Base-by-base conservation (phyloP, 2,888 invertebrate species). In the Drosophila kuntzei region DNA sequence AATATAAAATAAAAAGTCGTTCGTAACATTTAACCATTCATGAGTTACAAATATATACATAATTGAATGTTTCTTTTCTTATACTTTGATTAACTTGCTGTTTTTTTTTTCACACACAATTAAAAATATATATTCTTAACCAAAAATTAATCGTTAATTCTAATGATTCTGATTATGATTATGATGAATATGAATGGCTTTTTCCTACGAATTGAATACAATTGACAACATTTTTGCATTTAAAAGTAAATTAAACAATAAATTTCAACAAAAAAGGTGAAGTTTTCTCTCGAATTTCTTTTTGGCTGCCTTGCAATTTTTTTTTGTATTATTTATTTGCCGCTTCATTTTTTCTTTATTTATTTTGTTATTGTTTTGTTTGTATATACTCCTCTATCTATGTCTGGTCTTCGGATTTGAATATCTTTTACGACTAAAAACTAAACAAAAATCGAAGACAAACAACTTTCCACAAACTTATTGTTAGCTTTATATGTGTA, bases 241-340 rank as follows among this genome's bases (percentile, higher is more conserved):
- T 60, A 58, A 29, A 61, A 67, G 71, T 50, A 59, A 44, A 63
- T 36, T 39, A 46, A 53, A 71, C 50, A 68, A 60, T 59, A 61
- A 66, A 62, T 55, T 41, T 53, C 54, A 60, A 87, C 80, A 76
- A 85, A 87, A 91, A 91, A 92, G 91, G 91, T 91, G 91, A 91
- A 91, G 92, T 91, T 91, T 91, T 89, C 91, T 91, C 91, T 91
- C 92, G 43, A 76, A 81, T 76, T 79, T 54, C 55, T 65, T 71
- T 50, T 76, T 76, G 72, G 68, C 76, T 83, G 86, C 71, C 60
- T 72, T 57, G 64, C 69, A 51, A 54, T 60, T 54, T 54, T 72
- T 57, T 75, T 72, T 71, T 14, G 1, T 18, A 36, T 46, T 72
- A 67, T 68, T 77, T 50, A 70, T 60, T 74, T 67, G 60, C 75